Evolutionary conservation across 1,140 invertebrate species (phyloP).

Genomic region (Euglossa dilemma): DNA sequence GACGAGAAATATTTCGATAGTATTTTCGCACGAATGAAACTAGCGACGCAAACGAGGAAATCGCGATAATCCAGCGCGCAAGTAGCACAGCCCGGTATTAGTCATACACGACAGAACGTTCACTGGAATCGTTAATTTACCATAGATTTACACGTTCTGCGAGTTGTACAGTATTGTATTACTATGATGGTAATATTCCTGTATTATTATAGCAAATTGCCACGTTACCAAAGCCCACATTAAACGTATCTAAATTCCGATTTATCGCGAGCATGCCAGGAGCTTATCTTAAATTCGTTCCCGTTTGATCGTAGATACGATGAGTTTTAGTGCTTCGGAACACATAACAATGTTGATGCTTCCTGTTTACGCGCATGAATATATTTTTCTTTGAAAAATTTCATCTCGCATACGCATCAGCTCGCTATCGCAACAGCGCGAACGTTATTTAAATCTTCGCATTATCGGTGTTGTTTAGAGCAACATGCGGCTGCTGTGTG

Average conservation of each 20-base stretch:
- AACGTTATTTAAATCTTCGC: conserved; percentile 23
- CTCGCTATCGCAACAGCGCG: too few relatives aligned
- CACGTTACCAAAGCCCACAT: too few relatives aligned
- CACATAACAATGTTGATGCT: too few relatives aligned
- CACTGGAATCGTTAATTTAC: too few relatives aligned
- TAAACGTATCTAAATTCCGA: too few relatives aligned
- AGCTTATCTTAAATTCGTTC: not conserved
- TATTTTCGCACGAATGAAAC: not conserved
- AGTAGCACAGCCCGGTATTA: not conserved
- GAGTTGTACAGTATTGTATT: too few relatives aligned
- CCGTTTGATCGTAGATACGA: not conserved
- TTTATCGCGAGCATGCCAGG: too few relatives aligned
- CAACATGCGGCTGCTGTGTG: conserved; percentile 1
- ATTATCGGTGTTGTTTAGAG: conserved; percentile 7
- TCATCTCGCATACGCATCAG: not conserved
- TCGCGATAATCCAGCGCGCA: not conserved
- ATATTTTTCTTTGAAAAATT: not conserved
- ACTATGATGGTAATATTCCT: too few relatives aligned
- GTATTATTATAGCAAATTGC: too few relatives aligned
- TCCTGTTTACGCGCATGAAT: not conserved
- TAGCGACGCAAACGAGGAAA: not conserved
- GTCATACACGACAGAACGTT: not conserved
- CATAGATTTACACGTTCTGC: too few relatives aligned
- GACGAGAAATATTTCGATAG: not conserved
- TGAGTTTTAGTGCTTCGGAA: not conserved